Conservation (phyloP, 2,797 vertebrate species). For the Anguilla anguilla region DNA sequence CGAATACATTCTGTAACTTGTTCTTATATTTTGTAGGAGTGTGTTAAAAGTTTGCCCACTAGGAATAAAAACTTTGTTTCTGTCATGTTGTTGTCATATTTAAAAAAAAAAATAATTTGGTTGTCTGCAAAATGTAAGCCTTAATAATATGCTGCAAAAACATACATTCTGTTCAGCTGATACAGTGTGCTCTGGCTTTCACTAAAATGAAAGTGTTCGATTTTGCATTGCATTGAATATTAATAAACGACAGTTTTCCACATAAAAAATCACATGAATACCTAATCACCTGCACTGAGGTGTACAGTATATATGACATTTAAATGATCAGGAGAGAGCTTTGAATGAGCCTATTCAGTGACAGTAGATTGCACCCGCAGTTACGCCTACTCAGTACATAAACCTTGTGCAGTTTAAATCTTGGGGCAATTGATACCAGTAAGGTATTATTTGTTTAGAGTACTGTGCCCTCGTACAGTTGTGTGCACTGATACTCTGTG, state of each 20-base stretch:
- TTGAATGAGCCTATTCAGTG: slow-evolving; percentile 5
- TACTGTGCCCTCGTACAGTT: not conserved
- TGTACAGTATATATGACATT: not conserved
- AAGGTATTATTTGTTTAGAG: slow-evolving; percentile 28
- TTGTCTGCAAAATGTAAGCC: not conserved
- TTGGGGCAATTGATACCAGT: not conserved
- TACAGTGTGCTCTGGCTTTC: not conserved
- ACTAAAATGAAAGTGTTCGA: not conserved
- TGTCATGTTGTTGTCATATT: not conserved
- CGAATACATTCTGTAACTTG: not conserved
- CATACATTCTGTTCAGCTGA: not conserved
- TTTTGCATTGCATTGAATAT: not conserved
- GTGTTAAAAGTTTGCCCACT: not conserved
- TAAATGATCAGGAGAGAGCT: not conserved
- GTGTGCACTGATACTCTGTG: slow-evolving; percentile 11
- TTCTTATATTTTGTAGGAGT: not conserved
- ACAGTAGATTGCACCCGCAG: not conserved
- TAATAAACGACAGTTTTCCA: not conserved
- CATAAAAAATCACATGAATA: not conserved
- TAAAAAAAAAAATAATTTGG: too few species aligned
- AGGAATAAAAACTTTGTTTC: not conserved
- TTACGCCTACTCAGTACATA: not conserved
- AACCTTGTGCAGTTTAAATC: not conserved
- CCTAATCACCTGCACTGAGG: not conserved
- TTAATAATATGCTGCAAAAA: not conserved